A percentile compares a stretch with the other conserved stretches of the same genome.
phyloP scores from a whole-genome alignment of 2,113 vertebrate genomes.

The Morone saxatilis region DNA sequence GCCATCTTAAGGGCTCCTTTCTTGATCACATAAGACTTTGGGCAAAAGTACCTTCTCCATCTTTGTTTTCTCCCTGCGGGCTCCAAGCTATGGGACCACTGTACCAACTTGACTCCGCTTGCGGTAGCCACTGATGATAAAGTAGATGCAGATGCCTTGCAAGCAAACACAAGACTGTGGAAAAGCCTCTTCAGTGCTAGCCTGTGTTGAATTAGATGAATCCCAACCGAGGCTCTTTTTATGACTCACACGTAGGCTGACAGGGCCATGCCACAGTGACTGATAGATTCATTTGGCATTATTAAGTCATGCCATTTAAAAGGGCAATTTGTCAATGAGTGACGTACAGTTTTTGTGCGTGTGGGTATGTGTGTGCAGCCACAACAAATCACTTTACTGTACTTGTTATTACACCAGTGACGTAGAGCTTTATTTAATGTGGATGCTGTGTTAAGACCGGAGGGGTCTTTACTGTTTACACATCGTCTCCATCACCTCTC shows the following conservation, averaged over 20 bases:
- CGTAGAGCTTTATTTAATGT: constrained; percentile 64
- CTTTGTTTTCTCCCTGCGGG: constrained; percentile 55
- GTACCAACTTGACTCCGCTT: constrained; percentile 62
- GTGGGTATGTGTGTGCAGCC: constrained; percentile 25
- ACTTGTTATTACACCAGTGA: constrained; percentile 65
- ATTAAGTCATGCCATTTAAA: constrained; percentile 80
- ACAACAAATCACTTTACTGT: constrained; percentile 63
- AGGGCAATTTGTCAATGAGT: constrained; percentile 74
- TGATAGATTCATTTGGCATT: constrained; percentile 80
- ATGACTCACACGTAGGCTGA: constrained; percentile 68
- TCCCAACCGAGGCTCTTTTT: constrained; percentile 59
- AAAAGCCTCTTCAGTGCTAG: constrained; percentile 56
- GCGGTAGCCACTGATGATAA: constrained; percentile 76
- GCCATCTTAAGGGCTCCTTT: constrained; percentile 66
- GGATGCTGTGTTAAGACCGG: constrained; percentile 55
- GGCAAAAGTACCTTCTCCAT: constrained; percentile 51
- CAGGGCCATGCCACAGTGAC: constrained; percentile 69
- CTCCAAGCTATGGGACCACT: constrained; percentile 62
- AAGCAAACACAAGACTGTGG: constrained; percentile 67
- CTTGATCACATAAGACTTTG: constrained; percentile 68
- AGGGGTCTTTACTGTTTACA: constrained; percentile 66
- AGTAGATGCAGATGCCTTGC: constrained; percentile 80
- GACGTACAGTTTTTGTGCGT: constrained; percentile 38
- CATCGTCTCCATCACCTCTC: constrained; percentile 57
- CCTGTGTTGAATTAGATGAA: constrained; percentile 78